These are phyloP conservation scores for Coregonus clupeaformis DNA, from an alignment of 2,113 vertebrate species.

Conservation along the genomic window DNA sequence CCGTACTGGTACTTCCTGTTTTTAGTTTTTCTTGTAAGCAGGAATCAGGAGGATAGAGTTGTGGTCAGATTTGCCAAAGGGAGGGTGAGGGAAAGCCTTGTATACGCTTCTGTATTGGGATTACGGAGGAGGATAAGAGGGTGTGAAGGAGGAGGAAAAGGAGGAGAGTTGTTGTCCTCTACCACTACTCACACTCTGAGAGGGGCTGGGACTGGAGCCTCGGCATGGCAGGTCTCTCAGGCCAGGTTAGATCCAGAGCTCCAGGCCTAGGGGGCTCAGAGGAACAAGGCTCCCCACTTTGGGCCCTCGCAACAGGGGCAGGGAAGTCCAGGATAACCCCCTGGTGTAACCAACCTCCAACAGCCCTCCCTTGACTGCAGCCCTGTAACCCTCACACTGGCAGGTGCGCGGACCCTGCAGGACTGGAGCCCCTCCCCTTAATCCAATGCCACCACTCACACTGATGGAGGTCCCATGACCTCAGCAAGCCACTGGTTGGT, in stretches of 20 bases:
- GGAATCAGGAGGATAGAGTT: slow-evolving; percentile 14
- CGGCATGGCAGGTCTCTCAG: slow-evolving; percentile 38
- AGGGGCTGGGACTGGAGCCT: slow-evolving; percentile 15
- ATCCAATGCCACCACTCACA: too few relatives aligned
- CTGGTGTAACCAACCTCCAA: slow-evolving; percentile 3
- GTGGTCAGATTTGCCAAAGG: too few relatives aligned
- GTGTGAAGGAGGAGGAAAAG: slow-evolving; percentile 37
- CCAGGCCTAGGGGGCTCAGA: background rate
- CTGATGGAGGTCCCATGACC: too few relatives aligned
- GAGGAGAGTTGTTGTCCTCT: slow-evolving; percentile 52
- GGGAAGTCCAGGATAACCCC: background rate
- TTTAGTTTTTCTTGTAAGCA: too few relatives aligned
- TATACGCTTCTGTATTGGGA: slow-evolving; percentile 23
- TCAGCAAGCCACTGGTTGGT: too few relatives aligned
- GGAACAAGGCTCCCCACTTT: background rate
- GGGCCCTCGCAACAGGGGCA: slow-evolving; percentile 13
- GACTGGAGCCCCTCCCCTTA: background rate
- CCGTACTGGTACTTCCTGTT: too few relatives aligned
- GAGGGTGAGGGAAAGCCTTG: too few relatives aligned
- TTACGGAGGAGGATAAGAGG: slow-evolving; percentile 55
- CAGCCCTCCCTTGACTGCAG: background rate
- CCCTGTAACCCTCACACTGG: background rate
- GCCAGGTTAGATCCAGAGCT: slow-evolving; percentile 17
- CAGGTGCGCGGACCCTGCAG: background rate
- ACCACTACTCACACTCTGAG: slow-evolving; percentile 30